Evolutionary conservation across 2,888 invertebrate genomes (phyloP), one percentile per base, ranked within the genome.

Genomic region (Drosophila tanythrix): DNA sequence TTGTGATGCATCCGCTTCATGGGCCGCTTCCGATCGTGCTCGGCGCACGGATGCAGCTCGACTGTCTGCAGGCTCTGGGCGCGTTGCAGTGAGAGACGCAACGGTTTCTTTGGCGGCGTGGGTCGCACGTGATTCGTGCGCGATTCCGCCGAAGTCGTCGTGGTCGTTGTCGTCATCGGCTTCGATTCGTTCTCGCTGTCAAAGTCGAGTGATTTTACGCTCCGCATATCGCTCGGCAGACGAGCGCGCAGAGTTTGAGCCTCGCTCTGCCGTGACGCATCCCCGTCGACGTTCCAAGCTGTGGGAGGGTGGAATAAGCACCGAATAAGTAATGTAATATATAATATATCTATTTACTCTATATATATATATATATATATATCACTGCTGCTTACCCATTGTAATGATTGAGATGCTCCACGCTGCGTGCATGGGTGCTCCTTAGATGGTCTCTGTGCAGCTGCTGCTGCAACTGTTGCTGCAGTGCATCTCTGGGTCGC

Each of bases 41-140:
- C 91, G n/a, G 76, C 65, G 73, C 81, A 87, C 2, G 90, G 86
- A 73, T 86, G 83, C 46, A 93, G 74, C 70, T 93, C 93, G 10
- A 97, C 95, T 0, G 96, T 96, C 89, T 97, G 97, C 57, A 97
- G 94, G 92, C 97, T 97, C 74, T 96, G 95, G 0, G 97, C 97
- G 83, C 97, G 95, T 91, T 97, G 97, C 58, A 98, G 93, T 0
- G 97, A 97, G 48, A 98, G 93, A 13, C 97, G 94, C 57, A 97
- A 92, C 0, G 97, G 98, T 91, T 98, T 98, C 87, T 97, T 96
- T 27, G 97, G 98, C 6, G 97, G 97, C 18, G 96, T 95, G 0
- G 97, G 97, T 63, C 96, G 94, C 3, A 95, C 94, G 94, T 43
- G 57, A 31, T 40, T 57, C 27, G 53, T 94, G 91, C 65, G 91